Conservation (phyloP, 2,797 vertebrate genomes). For the Leontopithecus rosalia region DNA sequence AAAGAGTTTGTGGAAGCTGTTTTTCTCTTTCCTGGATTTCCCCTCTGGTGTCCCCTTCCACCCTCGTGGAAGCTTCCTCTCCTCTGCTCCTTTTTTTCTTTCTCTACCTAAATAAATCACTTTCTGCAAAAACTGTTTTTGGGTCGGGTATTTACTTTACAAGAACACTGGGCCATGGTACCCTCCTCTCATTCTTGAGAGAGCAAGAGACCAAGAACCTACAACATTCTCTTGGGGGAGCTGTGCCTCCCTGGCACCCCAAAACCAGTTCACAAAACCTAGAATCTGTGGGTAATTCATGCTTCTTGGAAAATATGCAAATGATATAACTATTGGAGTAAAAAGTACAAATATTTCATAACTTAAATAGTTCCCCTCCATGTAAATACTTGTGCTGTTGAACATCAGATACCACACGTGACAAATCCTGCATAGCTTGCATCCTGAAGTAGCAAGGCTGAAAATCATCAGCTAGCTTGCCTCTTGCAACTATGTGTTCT, state of each 20-base stretch:
- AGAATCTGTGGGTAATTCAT: not conserved
- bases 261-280: not conserved
- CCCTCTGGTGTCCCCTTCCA: too few relatives aligned
- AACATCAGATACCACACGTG: not conserved
- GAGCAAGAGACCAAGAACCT: too few relatives aligned
- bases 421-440: not conserved
- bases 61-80: too few relatives aligned
- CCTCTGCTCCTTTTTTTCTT: too few relatives aligned
- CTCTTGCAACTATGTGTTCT: not conserved
- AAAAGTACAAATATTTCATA: not conserved
- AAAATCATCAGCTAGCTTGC: not conserved
- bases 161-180: rapidly evolving
- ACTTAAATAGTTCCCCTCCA: not conserved
- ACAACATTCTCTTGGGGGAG: too few relatives aligned
- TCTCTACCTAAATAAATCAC: too few relatives aligned
- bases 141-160: too few relatives aligned
- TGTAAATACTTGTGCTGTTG: not conserved
- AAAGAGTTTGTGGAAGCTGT: too few relatives aligned
- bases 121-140: too few relatives aligned
- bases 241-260: too few relatives aligned
- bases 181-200: too few relatives aligned
- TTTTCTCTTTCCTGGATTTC: too few relatives aligned
- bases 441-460: not conserved
- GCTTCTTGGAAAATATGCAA: not conserved
- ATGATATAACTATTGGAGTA: not conserved